Base-by-base conservation (phyloP, 2,113 vertebrate species). In the Plectropomus leopardus region DNA sequence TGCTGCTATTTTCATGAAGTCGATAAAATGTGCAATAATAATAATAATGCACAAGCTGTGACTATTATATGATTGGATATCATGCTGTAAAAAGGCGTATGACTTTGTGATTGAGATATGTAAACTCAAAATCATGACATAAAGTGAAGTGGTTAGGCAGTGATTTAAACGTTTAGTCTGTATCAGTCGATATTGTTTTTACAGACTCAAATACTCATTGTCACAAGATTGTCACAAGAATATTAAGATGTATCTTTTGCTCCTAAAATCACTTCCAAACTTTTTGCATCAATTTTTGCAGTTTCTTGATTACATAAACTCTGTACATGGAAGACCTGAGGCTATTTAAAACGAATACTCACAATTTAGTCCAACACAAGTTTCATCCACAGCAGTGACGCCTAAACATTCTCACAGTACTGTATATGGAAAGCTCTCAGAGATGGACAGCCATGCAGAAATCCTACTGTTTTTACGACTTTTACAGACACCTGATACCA, bases 401-500 rank as follows among this genome's bases (percentile, higher is more conserved):
- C 51, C 13, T 7, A 10, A 24, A 70, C 19, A 30, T 21, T 51
- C 44, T 66, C 26, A n/a, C 16, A 5, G 15, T 45, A 16, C 7
- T 51, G 53, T 21, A n/a, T 42, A 68, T 17, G 19, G 14, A 48
- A 17, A 26, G 40, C 24, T 61, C 32, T 59, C 4, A 34, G 28
- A 57, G 34, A 26, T 32, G 60, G n/a, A 61, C 64, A 40, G 32
- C 36, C 15, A 23, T 5, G 58, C 23, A 65, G 13, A 77, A 17
- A 4, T 6, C 4, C 17, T 21, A 42, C 4, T 21, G 19, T 70
- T 80, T 81, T 48, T 28, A 60, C 15, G 59, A 76, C 34, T 53
- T 68, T n/a, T 70, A 26, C 70, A 83, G 72, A 82, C 68, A 79
- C 45, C 50, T 21, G 68, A 84, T 75, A 65, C 28, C 68, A 71